A percentile compares a stretch with the other conserved stretches of the same genome.
Conservation (phyloP, 2,113 vertebrate genomes). For the Typhlomys cinereus region DNA sequence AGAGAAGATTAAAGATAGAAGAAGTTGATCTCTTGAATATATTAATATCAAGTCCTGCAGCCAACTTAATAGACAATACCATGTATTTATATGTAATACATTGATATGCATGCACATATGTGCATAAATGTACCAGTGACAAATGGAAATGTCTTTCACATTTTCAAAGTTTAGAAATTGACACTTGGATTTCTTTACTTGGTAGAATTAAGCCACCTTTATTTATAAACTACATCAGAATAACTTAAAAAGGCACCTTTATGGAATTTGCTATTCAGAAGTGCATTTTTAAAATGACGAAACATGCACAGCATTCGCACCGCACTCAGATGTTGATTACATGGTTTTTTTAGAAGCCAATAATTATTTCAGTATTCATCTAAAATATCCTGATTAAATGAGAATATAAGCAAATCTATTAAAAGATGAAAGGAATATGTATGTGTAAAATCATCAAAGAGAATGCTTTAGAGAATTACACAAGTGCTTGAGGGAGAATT, state of each 20-base stretch:
- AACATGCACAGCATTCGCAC: conserved; percentile 57
- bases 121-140: background rate
- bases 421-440: conserved; percentile 52
- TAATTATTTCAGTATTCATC: conserved; percentile 71
- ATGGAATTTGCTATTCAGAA: conserved; percentile 41
- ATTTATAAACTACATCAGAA: conserved; percentile 49
- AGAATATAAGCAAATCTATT: conserved; percentile 62
- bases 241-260: conserved; percentile 27
- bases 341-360: conserved; percentile 57
- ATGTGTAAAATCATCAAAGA: conserved; percentile 48
- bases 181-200: conserved; percentile 14
- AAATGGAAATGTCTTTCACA: conserved; percentile 13
- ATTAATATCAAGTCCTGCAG: background rate
- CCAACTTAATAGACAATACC: background rate
- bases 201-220: conserved; percentile 35
- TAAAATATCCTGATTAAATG: conserved; percentile 71
- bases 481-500: conserved; percentile 69
- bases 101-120: background rate
- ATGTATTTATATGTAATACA: background rate
- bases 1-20: background rate
- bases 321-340: conserved; percentile 56
- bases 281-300: conserved; percentile 58
- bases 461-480: conserved; percentile 62
- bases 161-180: conserved; percentile 29
- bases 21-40: background rate